phyloP scores from a whole-genome alignment of 1,140 invertebrate genomes.

The Musca vetustissima region DNA sequence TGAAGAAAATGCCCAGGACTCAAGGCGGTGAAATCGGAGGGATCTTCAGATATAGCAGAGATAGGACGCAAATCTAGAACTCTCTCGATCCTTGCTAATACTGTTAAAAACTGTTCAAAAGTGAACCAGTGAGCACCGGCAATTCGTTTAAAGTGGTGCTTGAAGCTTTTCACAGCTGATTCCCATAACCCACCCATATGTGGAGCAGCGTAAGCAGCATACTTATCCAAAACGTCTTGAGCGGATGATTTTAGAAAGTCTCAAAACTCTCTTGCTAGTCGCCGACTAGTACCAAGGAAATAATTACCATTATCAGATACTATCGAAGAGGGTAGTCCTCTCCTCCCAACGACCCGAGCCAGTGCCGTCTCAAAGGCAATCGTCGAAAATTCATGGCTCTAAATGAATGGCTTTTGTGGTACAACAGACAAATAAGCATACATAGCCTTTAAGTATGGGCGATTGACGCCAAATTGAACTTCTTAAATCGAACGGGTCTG shows the following conservation, averaged over 20 bases:
- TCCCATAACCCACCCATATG: slow-evolving; percentile 37
- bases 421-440: slow-evolving; percentile 1
- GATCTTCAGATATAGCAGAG: slow-evolving; percentile 20
- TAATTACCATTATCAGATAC: neutral
- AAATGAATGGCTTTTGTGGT: slow-evolving; percentile 16
- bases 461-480: neutral
- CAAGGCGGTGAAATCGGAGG: too few relatives aligned
- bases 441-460: neutral
- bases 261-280: neutral
- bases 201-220: slow-evolving; percentile 18
- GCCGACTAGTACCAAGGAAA: neutral
- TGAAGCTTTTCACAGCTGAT: too few relatives aligned
- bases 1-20: too few relatives aligned
- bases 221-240: too few relatives aligned
- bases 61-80: slow-evolving; percentile 32
- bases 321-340: too few relatives aligned
- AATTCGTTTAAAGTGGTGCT: slow-evolving; percentile 31
- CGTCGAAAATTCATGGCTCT: slow-evolving; percentile 28
- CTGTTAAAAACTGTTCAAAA: too few relatives aligned
- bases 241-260: neutral
- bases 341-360: slow-evolving; percentile 6
- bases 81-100: slow-evolving; percentile 37
- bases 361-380: slow-evolving; percentile 22
- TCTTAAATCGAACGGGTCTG: neutral
- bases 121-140: slow-evolving; percentile 30